Conservation (phyloP, 2,113 vertebrate species). For the Phalacrocorax carbo region DNA sequence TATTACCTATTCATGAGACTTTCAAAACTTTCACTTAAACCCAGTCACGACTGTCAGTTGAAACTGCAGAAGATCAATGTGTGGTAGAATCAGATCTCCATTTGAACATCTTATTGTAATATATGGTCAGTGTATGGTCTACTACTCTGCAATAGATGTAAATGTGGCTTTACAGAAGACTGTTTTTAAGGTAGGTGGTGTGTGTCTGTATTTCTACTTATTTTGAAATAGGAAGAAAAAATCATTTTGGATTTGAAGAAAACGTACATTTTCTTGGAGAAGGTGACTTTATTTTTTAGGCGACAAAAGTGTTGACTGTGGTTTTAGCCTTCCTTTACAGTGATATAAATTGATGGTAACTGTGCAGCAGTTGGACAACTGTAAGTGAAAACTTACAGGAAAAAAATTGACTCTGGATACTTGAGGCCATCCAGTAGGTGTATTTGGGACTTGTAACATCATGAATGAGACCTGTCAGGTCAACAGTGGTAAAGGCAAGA, state of each 20-base stretch:
- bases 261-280: neutral
- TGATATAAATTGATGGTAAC: neutral
- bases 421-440: neutral
- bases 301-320: neutral
- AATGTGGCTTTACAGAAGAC: neutral
- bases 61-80: neutral
- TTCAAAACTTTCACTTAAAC: neutral
- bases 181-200: neutral
- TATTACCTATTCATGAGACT: neutral
- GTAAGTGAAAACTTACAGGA: neutral
- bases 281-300: neutral
- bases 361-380: neutral
- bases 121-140: rapidly evolving
- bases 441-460: neutral
- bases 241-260: neutral
- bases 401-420: neutral
- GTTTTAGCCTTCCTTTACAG: neutral
- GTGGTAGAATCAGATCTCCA: neutral
- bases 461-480: neutral
- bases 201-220: neutral
- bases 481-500: neutral
- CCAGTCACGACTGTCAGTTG: neutral
- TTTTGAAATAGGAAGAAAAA: neutral
- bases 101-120: neutral
- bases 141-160: neutral